Base-by-base conservation (phyloP, 2,888 invertebrate genomes). In the Spodoptera picta region DNA sequence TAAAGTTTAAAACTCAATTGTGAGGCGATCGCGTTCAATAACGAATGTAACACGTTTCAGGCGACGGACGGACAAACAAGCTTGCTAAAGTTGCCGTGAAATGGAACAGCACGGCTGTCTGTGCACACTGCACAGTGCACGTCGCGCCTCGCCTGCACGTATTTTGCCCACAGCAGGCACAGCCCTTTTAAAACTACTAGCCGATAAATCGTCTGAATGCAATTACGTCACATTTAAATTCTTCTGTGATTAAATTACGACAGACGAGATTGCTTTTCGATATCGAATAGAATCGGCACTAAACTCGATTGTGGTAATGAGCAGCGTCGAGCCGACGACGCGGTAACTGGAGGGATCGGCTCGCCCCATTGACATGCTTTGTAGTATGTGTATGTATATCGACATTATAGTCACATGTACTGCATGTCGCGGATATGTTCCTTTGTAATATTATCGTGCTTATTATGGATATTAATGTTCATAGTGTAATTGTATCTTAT, bases 1-100 rank as follows among this genome's bases (percentile, higher is more conserved):
- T 87, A 82, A 87, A 89, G 80, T 90, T 88, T 81, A 78, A 82
- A 84, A 73, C 77, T 76, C 65, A 64, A 79, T 75, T 79, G 76
- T 65, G 57, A 77, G 77, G 75, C 77, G 77, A 83, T 82, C 76
- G 75, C 65, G 67, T 64, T 64, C 75, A 69, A 78, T 77, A 79
- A 66, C 68, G 69, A 67, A 67, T 76, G 75, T 82, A 78, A 75
- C 76, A 79, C 77, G 78, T 73, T 75, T 49, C 48, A 44, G 47
- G 49, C 60, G 65, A 60, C 51, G 57, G 60, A 48, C 71, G 77
- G 76, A 77, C 80, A 77, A 81, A 81, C 84, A 78, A 77, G 82
- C 75, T 71, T 70, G 80, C 66, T 78, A 81, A 86, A 85, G 78
- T 83, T 80, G 76, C 79, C 85, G 83, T 86, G 83, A 87, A 87